A percentile compares a stretch with the other conserved stretches of the same genome.
Evolutionary conservation across 2,113 vertebrate species (phyloP).

Genomic region (Carettochelys insculpta): DNA sequence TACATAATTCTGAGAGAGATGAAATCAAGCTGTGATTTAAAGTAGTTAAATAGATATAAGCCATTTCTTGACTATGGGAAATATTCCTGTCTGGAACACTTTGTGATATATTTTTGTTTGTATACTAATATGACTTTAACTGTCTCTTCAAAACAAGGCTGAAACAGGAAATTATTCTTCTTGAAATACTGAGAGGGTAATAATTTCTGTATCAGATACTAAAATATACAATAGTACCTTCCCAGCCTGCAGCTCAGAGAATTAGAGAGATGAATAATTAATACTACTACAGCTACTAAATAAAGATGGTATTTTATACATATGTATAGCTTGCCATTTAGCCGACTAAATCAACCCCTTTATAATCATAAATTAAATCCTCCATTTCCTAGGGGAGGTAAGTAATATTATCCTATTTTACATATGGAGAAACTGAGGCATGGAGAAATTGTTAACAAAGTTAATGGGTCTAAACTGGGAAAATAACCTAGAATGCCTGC

Average conservation of each 20-base stretch:
- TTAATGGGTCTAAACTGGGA: too few relatives aligned
- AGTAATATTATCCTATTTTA: too few relatives aligned
- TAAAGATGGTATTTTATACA: background rate
- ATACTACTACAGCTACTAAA: background rate
- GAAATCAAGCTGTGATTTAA: background rate
- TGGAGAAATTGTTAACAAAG: background rate
- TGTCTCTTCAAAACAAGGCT: slow-evolving; percentile 21
- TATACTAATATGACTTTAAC: slow-evolving; percentile 42
- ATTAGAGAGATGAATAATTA: background rate
- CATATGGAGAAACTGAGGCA: too few relatives aligned
- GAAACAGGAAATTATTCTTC: slow-evolving; percentile 5
- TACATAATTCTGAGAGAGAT: background rate
- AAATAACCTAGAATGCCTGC: background rate
- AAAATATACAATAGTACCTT: slow-evolving; percentile 16
- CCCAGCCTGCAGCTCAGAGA: background rate
- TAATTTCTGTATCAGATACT: background rate
- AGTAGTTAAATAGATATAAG: background rate
- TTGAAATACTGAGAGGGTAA: background rate
- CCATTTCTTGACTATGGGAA: background rate
- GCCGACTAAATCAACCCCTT: too few relatives aligned
- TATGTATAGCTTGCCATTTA: background rate
- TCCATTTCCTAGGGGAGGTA: too few relatives aligned
- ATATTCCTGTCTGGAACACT: background rate
- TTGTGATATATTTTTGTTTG: slow-evolving; percentile 31
- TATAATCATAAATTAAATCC: too few relatives aligned